Base-by-base conservation (phyloP, 2,888 invertebrate species). In the Phortica magna region DNA sequence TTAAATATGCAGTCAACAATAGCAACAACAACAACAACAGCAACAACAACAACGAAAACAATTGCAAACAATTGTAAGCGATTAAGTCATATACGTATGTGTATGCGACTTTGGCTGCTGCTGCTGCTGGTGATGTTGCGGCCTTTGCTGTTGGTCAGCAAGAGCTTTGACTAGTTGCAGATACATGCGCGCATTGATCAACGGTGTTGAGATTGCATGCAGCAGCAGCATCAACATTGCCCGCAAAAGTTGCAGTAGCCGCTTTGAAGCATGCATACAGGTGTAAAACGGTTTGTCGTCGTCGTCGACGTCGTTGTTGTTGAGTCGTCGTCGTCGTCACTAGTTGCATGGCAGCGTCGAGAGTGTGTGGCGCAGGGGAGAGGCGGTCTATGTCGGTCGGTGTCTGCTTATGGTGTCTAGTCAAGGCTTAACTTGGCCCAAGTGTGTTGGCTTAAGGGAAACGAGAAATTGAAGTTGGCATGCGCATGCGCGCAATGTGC, bases 21-120 rank as follows among this genome's bases (percentile, higher is more conserved):
- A 78, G 64, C 71, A 64, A 43, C 74, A 76, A 41, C 70, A 77
- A 65, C 80, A 75, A 67, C 75, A 75, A 41, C 77, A 75, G 53
- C 76, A 41, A 53, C 48, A 57, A 70, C 78, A 57, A 61, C 76
- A 68, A 48, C 76, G 79, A 77, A 77, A 59, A 73, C 68, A 81
- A 19, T 53, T 70, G 68, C 55, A 81, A 84, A 87, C 84, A 87
- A 87, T 85, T 87, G 87, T 77, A 79, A 74, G 70, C 83, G 88
- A 86, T 85, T 85, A 85, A 85, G 85, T 87, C 86, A 85, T 53
- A 70, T 70, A 65, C 22, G 19, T 55, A n/a, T 71, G 43, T 79
- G 84, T 78, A 76, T 77, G 79, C 82, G 77, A 14, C 48, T 61
- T 0, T 10, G n/a, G 61, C 19, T 7, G 61, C 61, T 22, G 61